These are phyloP conservation scores for Gymnothorax javanicus DNA, from an alignment of 2,797 vertebrate genomes.

Conservation along the genomic window DNA sequence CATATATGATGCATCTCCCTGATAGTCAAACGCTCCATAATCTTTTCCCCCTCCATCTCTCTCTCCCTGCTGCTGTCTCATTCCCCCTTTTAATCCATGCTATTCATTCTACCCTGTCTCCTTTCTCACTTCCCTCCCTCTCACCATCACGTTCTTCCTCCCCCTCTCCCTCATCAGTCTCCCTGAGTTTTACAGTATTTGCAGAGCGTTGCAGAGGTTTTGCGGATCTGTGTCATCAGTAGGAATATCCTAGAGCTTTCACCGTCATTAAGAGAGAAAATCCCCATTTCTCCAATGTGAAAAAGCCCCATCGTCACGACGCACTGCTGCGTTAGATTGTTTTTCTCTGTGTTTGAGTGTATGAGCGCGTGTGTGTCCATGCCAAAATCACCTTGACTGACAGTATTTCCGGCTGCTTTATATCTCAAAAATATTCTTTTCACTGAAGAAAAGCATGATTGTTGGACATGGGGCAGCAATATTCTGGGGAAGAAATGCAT, in stretches of 20 bases:
- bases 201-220: not conserved
- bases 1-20: not conserved
- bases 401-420: constrained; percentile 1
- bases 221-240: not conserved
- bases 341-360: no score
- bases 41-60: not conserved
- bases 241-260: not conserved
- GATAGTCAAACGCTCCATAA: not conserved
- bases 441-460: not conserved
- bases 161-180: not conserved
- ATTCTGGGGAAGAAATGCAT: not conserved
- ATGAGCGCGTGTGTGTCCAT: constrained; percentile 20
- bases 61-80: not conserved
- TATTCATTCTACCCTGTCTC: not conserved
- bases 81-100: not conserved
- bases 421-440: not conserved
- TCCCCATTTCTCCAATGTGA: not conserved
- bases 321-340: not conserved
- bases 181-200: not conserved
- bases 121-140: not conserved
- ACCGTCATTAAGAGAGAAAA: not conserved
- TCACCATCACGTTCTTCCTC: not conserved
- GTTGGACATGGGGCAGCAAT: not conserved
- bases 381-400: constrained; percentile 21
- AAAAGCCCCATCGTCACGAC: not conserved